Conservation (phyloP, 2,888 invertebrate genomes). For the Sminthurides aquaticus region DNA sequence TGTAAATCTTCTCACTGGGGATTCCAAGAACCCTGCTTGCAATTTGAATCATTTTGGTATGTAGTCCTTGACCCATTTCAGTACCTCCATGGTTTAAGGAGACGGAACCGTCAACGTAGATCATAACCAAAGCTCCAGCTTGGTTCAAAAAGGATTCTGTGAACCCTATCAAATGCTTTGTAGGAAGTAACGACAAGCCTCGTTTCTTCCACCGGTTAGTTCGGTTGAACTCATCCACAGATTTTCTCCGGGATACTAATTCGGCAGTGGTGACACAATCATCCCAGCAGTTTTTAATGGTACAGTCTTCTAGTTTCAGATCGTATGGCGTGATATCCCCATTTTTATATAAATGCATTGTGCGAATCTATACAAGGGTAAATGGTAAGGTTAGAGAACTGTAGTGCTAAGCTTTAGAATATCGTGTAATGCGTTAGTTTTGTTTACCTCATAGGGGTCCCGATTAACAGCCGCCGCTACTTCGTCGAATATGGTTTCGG, state of each 20-base stretch:
- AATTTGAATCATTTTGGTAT: constrained; percentile 84
- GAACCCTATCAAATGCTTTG: constrained; percentile 77
- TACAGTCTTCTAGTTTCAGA: constrained; percentile 65
- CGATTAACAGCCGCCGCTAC: constrained; percentile 63
- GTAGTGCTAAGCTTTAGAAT: no score
- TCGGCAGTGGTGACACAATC: constrained; percentile 66
- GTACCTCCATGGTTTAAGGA: constrained; percentile 54
- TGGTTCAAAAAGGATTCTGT: constrained; percentile 76
- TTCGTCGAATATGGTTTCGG: constrained; percentile 68
- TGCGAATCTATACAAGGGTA: no score
- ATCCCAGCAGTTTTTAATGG: constrained; percentile 66
- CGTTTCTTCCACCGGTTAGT: constrained; percentile 76
- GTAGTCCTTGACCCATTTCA: constrained; percentile 94
- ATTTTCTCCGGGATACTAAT: constrained; percentile 52
- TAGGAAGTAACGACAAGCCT: constrained; percentile 72
- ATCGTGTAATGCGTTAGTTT: no score
- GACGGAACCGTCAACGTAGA: constrained; percentile 60
- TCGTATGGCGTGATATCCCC: constrained; percentile 71
- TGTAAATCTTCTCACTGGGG: constrained; percentile 65
- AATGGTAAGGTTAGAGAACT: no score
- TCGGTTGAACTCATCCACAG: constrained; percentile 66
- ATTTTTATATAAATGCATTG: constrained; percentile 70
- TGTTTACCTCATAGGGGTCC: constrained; percentile 56
- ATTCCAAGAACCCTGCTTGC: constrained; percentile 67
- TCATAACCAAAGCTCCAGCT: constrained; percentile 74